Evolutionary conservation across 2,797 vertebrate species (phyloP).

Genomic region (Todus mexicanus): DNA sequence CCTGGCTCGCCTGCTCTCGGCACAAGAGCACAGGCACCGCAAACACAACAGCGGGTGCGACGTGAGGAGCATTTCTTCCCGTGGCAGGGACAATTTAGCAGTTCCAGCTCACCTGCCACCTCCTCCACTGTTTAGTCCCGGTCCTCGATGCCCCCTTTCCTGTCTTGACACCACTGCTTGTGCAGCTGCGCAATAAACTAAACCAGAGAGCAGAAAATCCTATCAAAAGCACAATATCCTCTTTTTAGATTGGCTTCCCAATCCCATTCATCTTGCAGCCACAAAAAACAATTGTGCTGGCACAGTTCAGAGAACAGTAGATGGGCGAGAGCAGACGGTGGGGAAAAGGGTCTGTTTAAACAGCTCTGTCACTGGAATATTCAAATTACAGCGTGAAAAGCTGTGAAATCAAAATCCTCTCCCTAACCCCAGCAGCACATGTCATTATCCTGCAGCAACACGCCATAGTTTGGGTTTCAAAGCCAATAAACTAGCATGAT

Average conservation of each 20-base stretch:
- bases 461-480: background rate
- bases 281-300: conserved; percentile 24
- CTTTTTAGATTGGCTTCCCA: conserved; percentile 10
- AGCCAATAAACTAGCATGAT: background rate
- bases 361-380: background rate
- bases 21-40: background rate
- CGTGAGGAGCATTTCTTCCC: accelerated
- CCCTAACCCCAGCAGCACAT: background rate
- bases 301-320: background rate
- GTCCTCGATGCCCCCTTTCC: background rate
- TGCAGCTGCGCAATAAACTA: background rate
- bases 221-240: background rate
- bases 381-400: background rate
- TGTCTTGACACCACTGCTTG: background rate
- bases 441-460: background rate
- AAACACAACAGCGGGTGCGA: background rate
- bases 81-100: background rate
- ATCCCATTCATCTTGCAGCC: background rate
- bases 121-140: background rate
- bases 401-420: background rate
- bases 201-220: background rate
- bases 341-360: background rate
- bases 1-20: background rate
- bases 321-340: background rate
- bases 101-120: background rate